Conservation (phyloP, 2,113 vertebrate genomes). For the Amblyornis subalaris region DNA sequence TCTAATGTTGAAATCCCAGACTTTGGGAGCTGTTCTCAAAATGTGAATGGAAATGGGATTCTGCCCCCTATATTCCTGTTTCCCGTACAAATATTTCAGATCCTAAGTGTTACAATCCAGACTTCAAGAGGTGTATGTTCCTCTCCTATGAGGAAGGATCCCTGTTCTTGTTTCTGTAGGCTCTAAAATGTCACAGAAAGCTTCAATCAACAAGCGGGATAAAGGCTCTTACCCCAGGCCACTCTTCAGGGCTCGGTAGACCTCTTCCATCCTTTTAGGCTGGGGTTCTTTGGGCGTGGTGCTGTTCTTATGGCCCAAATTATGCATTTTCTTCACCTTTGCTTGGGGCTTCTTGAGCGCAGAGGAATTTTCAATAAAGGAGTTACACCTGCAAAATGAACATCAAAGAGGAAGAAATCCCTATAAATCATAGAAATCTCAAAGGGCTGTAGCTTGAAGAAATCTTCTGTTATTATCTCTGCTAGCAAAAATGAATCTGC, state of each 20-base stretch:
- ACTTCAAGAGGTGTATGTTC: neutral
- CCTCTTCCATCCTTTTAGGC: constrained; percentile 89
- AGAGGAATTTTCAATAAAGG: constrained; percentile 92
- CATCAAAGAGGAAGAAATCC: constrained; percentile 13
- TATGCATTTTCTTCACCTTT: constrained; percentile 92
- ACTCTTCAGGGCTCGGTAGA: constrained; percentile 87
- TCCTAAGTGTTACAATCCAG: neutral
- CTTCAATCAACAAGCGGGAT: neutral
- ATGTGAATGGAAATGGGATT: neutral
- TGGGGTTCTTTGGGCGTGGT: constrained; percentile 87
- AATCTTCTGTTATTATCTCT: neutral
- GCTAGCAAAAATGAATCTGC: neutral
- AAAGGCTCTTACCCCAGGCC: constrained; percentile 88
- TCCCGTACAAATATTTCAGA: neutral
- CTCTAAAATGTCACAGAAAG: neutral
- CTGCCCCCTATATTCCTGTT: neutral
- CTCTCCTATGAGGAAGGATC: neutral
- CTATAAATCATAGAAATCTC: neutral
- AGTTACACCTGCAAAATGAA: constrained; percentile 85
- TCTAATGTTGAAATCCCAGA: neutral
- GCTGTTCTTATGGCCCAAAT: constrained; percentile 87
- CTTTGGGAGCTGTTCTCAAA: neutral
- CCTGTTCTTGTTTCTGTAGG: neutral
- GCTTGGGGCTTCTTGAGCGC: constrained; percentile 91
- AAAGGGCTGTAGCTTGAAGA: neutral